phyloP scores from a whole-genome alignment of 2,888 invertebrate species.

The Conomelus anceps region DNA sequence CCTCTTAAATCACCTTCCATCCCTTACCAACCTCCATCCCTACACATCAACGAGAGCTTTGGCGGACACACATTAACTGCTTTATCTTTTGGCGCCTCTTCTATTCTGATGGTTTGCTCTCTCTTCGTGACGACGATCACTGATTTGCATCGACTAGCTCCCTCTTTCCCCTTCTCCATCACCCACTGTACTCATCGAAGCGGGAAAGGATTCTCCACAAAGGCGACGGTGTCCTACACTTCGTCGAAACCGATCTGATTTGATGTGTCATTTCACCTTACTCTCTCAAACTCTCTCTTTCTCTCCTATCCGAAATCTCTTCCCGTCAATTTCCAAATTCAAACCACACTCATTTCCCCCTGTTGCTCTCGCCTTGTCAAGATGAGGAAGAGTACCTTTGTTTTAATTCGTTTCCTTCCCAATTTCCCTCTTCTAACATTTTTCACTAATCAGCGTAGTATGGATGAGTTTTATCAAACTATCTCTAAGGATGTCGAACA shows the following conservation, averaged over 20 bases:
- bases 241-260: not conserved
- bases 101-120: not conserved
- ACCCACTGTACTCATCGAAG: not conserved
- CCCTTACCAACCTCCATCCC: not conserved
- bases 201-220: not conserved
- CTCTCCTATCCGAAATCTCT: too few relatives aligned
- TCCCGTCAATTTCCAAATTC: not conserved
- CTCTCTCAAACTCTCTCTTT: not conserved
- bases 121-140: not conserved
- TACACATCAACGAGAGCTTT: not conserved
- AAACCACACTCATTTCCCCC: not conserved
- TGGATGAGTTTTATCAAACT: too few relatives aligned
- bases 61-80: slow-evolving; percentile 8
- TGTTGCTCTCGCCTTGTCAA: not conserved
- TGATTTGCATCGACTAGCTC: slow-evolving; percentile 4
- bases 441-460: too few relatives aligned
- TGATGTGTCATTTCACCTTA: not conserved
- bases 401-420: not conserved
- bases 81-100: slow-evolving; percentile 7
- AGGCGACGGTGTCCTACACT: not conserved
- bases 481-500: too few relatives aligned
- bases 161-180: not conserved
- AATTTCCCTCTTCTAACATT: not conserved
- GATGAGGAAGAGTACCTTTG: not conserved
- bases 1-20: not conserved